A percentile compares a stretch with the other conserved stretches of the same genome.
Evolutionary conservation across 35 echinoderm and acorn worm species (phyloP).

Genomic region (Heliocidaris erythrogramma): DNA sequence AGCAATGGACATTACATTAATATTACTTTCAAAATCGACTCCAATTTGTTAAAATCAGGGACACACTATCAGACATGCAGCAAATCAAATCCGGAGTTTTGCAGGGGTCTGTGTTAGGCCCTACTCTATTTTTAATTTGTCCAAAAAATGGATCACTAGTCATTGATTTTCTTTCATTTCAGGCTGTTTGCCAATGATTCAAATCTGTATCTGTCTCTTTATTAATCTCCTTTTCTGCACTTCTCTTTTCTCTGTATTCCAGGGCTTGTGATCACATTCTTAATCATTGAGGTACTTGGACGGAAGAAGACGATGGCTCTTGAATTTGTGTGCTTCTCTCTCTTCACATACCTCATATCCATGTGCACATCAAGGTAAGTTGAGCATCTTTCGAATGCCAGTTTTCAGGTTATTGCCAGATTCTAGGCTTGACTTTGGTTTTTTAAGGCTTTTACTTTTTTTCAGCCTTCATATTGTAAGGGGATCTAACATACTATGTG

Average conservation of each 20-base stretch:
- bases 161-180: too few relatives aligned
- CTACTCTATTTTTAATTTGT: too few relatives aligned
- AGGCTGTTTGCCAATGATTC: too few relatives aligned
- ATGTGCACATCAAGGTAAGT: slow-evolving; percentile 90
- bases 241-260: slow-evolving; percentile 23
- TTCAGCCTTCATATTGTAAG: too few relatives aligned
- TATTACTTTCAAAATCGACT: background rate
- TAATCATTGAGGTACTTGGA: slow-evolving; percentile 87
- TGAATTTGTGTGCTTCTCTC: slow-evolving; percentile 80
- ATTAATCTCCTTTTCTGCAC: background rate
- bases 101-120: too few relatives aligned
- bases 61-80: background rate
- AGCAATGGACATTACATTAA: background rate
- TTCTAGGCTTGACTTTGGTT: too few relatives aligned
- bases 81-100: too few relatives aligned
- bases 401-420: too few relatives aligned
- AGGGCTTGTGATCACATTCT: slow-evolving; percentile 91
- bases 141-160: too few relatives aligned
- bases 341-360: slow-evolving; percentile 86
- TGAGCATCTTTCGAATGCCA: too few relatives aligned
- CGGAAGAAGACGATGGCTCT: slow-evolving; percentile 95
- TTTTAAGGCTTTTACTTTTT: background rate
- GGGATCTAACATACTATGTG: too few relatives aligned
- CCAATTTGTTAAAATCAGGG: background rate
- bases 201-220: background rate